These are phyloP conservation scores for Naso thynnoides DNA, from an alignment of 2,797 vertebrate species.

Conservation along the genomic window DNA sequence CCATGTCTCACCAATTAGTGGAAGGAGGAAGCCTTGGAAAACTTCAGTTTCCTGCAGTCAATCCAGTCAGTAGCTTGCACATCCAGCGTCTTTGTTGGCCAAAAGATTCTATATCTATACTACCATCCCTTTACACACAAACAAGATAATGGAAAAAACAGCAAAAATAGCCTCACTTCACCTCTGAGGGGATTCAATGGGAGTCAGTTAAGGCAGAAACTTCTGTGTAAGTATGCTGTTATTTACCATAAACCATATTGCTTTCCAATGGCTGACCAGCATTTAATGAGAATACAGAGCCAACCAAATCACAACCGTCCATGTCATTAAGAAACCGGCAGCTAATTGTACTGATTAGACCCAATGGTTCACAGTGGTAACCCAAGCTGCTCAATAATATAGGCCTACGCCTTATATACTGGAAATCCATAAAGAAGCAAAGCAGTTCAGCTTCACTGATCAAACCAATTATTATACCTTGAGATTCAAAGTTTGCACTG, in stretches of 20 bases:
- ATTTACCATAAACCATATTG: constrained; percentile 24
- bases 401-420: constrained; percentile 14
- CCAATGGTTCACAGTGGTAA: constrained; percentile 12
- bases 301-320: constrained; percentile 31
- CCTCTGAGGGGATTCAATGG: constrained; percentile 8
- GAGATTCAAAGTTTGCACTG: constrained; percentile 18
- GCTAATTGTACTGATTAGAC: constrained; percentile 55
- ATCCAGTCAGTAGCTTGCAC: constrained; percentile 55
- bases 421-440: constrained; percentile 12
- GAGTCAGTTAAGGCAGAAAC: constrained; percentile 7
- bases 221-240: background rate
- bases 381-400: constrained; percentile 25
- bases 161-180: constrained; percentile 5
- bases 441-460: constrained; percentile 9
- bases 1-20: constrained; percentile 80
- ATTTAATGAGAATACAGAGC: constrained; percentile 41
- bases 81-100: constrained; percentile 37
- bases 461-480: constrained; percentile 22
- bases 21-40: constrained; percentile 52
- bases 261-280: constrained; percentile 10
- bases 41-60: constrained; percentile 54
- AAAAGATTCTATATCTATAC: constrained; percentile 25
- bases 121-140: constrained; percentile 23
- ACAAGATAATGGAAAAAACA: constrained; percentile 5
- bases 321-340: constrained; percentile 35